Evolutionary conservation across 2,888 invertebrate genomes (phyloP), one percentile per base, ranked within the genome.

Genomic region (Eupithecia vulgata): DNA sequence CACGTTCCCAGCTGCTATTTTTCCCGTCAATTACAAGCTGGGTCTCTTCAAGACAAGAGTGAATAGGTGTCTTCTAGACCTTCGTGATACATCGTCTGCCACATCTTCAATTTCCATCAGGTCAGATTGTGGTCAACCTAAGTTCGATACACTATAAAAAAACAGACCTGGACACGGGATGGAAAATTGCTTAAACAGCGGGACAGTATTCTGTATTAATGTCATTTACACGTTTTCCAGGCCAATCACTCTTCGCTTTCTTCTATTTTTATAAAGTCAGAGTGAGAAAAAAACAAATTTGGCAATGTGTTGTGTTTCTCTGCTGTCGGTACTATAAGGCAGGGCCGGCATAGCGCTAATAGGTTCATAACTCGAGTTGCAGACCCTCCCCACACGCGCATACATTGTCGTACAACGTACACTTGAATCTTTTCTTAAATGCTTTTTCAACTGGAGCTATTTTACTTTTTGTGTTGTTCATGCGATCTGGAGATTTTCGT

Each of bases 291-390:
- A 52, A 25, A 0, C 1, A 3, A 12, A 25, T 57, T 57, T 52
- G 21, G 21, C 57, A 57, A 25, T n/a, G n/a, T 25, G 4, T 0
- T 17, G 15, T 61, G 34, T 7, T 71, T 70, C 34, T 68, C 21
- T 74, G 48, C 64, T 34, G 30, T 45, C 72, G 17, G 42, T 75
- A 67, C 48, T 37, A 25, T 35, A 67, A 75, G 75, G 75, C 68
- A 75, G 67, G 69, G 70, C 57, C 69, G 64, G 65, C 74, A 68
- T 61, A 67, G 66, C 71, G 66, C 68, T 74, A 74, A 74, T 74
- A 74, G 71, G 71, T 71, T 69, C 74, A 71, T 74, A 71, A 74
- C 74, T 71, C 74, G 74, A 71, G 71, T 25, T 70, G 67, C 68
- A 42, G 70, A 57, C 57, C 71, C 71, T 45, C 62, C 21, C 48